Conservation (phyloP, 1,140 invertebrate genomes). For the Coptotermes formosanus region DNA sequence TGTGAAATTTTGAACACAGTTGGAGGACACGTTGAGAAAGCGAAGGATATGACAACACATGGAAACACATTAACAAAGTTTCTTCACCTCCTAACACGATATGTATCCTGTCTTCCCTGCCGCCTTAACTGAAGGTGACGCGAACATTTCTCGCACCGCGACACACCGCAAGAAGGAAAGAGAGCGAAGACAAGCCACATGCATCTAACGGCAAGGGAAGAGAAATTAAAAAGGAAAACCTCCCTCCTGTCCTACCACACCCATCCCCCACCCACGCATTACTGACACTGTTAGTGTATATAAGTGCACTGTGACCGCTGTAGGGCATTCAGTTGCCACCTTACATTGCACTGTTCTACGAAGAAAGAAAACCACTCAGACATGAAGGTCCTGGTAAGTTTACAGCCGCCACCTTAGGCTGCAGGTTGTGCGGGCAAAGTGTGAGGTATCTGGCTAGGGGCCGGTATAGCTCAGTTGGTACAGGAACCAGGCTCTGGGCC, state of each 20-base stretch:
- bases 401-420: too few relatives aligned
- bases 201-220: neutral
- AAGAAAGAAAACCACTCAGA: neutral
- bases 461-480: too few relatives aligned
- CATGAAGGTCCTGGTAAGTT: neutral
- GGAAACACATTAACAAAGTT: neutral
- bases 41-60: neutral
- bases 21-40: neutral
- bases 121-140: neutral
- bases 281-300: neutral
- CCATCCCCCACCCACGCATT: neutral
- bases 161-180: neutral
- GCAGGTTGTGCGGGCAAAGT: too few relatives aligned
- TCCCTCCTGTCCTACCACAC: neutral
- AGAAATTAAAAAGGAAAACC: constrained; percentile 6
- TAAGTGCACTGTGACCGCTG: neutral
- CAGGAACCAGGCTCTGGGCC: too few relatives aligned
- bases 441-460: too few relatives aligned
- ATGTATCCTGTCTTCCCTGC: neutral
- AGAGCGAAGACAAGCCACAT: neutral
- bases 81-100: neutral
- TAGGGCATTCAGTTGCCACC: neutral
- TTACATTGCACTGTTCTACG: neutral
- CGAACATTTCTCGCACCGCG: neutral
- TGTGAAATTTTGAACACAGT: neutral